Base-by-base conservation (phyloP, 64 coral and sea anemone species). In the Pocillopora verrucosa region DNA sequence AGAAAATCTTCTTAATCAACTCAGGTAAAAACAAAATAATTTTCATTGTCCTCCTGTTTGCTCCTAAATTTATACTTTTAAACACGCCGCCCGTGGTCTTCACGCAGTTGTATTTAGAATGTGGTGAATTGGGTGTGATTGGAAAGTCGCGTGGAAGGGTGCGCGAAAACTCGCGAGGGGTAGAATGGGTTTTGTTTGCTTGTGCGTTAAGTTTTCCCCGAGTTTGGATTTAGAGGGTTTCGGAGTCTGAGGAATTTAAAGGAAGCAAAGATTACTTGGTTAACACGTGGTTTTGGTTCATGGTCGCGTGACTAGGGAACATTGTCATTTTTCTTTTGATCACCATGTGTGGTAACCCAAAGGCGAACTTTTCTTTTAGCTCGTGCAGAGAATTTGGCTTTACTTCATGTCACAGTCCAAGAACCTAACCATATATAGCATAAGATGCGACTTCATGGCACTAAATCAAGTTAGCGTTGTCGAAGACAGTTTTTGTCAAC, bases 21-120 rank as follows among this genome's bases (percentile, higher is more conserved):
- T 26, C 63, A 85, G 82, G 82, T 85, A 85, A 72, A 68, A 85
- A 26, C 17, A 37, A 81, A 7, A 1, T 65, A 85, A 14, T 34
- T n/a, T 85, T 68, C 16, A 36, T 34, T 6, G 68, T 22, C 11
- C 24, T 85, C 59, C 12, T 37, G 11, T 37, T 22, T 85, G 22
- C 45, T 61, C 41, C 34, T 24, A 37, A 26, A 72, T 72, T 36
- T 20, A 20, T 60, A 51, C 34, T 59, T 13, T 58, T 22, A 69
- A 72, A 2, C 35, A 85, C 69, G 57, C 67, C 61, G 26, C 34
- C 38, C 65, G 60, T 37, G 11, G 60, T 16, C 19, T 45, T 19
- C 16, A 65, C 58, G 0, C 19, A 35, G 41, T 51, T 51, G 41
- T 51, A 51, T 51, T 51, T 51, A 51, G 41, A 51, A 51, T 51